A percentile compares a stretch with the other conserved stretches of the same genome.
Evolutionary conservation across 2,888 invertebrate species (phyloP).

Genomic region (Nomada lathburiana): DNA sequence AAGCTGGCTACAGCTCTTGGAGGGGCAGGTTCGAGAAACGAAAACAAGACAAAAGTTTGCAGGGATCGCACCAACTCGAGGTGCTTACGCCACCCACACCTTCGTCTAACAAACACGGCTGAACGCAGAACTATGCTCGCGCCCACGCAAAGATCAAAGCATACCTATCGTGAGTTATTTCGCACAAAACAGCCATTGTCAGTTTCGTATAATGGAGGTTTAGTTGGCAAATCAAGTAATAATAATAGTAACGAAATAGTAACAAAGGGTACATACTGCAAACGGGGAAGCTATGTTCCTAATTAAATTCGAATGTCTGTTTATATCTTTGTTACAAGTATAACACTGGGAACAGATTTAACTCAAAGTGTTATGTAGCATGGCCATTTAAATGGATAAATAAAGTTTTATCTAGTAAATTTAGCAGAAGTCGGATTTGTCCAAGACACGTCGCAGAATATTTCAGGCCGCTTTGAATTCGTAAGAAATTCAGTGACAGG

Average conservation of each 20-base stretch:
- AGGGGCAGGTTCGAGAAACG: not conserved
- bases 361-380: too few relatives aligned
- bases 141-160: too few relatives aligned
- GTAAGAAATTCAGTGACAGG: constrained; percentile 11
- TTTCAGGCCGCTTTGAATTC: constrained; percentile 18
- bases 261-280: too few relatives aligned
- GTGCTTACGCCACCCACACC: not conserved
- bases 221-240: not conserved
- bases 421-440: too few relatives aligned
- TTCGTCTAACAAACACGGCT: not conserved
- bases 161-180: not conserved
- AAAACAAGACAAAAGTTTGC: not conserved
- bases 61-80: not conserved
- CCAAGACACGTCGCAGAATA: not conserved
- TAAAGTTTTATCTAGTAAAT: too few relatives aligned
- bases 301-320: too few relatives aligned
- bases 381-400: too few relatives aligned
- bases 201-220: not conserved
- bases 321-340: not conserved
- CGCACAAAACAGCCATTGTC: not conserved
- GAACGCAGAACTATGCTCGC: not conserved
- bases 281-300: too few relatives aligned
- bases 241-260: too few relatives aligned
- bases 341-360: too few relatives aligned
- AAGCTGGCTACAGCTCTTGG: not conserved